phyloP scores from a whole-genome alignment of 2,797 vertebrate species.

The Pantherophis vulpinus region DNA sequence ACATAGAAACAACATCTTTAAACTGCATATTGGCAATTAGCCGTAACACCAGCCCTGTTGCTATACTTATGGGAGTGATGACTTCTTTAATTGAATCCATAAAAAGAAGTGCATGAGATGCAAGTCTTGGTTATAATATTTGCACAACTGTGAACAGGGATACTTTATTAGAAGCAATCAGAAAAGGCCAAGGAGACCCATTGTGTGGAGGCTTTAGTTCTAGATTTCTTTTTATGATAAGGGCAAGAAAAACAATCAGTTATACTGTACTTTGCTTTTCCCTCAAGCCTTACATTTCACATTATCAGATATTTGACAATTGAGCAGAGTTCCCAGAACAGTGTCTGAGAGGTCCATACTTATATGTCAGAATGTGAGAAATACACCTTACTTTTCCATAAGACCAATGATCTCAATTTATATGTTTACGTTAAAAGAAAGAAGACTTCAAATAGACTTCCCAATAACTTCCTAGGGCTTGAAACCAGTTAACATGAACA shows the following conservation, averaged over 20 bases:
- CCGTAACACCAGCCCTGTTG: neutral
- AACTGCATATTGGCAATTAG: neutral
- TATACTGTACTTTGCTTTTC: neutral
- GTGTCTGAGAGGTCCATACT: neutral
- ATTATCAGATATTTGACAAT: neutral
- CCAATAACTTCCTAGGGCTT: neutral
- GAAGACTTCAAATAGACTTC: neutral
- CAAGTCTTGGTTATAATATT: neutral
- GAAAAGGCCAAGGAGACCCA: neutral
- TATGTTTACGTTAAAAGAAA: neutral
- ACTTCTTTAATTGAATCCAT: constrained; percentile 1
- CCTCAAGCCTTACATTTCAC: neutral
- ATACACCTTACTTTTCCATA: neutral
- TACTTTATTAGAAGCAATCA: neutral
- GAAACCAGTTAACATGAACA: neutral
- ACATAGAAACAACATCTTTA: neutral
- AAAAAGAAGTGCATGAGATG: neutral
- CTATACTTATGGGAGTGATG: neutral
- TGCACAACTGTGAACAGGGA: neutral
- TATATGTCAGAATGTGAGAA: neutral
- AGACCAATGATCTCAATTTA: neutral
- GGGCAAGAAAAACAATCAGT: neutral
- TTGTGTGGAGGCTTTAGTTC: neutral
- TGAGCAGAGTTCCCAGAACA: neutral
- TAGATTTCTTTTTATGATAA: neutral